These are phyloP conservation scores for Cheilosia pagana DNA, from an alignment of 2,888 invertebrate genomes.

Conservation along the genomic window DNA sequence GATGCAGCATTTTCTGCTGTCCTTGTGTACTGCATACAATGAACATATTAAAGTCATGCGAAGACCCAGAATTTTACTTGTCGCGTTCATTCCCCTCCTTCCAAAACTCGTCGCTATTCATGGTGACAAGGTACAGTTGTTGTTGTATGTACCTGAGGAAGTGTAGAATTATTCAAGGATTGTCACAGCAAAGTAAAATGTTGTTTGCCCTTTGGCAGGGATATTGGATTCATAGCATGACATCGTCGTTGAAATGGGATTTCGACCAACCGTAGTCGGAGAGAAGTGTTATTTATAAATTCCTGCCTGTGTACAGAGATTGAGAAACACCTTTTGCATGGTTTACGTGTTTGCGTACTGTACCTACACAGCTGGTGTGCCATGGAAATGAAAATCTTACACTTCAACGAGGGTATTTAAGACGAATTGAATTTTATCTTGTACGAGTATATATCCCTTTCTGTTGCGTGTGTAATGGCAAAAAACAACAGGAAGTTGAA, in stretches of 20 bases:
- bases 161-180: slow-evolving; percentile 35
- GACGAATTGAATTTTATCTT: slow-evolving; percentile 53
- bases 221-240: slow-evolving; percentile 67
- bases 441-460: slow-evolving; percentile 33
- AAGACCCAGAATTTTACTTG: slow-evolving; percentile 24
- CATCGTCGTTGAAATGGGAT: slow-evolving; percentile 61
- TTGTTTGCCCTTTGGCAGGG: slow-evolving; percentile 56
- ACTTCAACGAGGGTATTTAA: slow-evolving; percentile 55
- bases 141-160: not conserved
- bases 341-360: not conserved
- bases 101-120: not conserved
- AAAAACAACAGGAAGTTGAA: slow-evolving; percentile 62
- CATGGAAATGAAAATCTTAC: slow-evolving; percentile 57
- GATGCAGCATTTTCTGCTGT: slow-evolving; percentile 13
- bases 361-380: slow-evolving; percentile 50
- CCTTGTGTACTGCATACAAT: slow-evolving; percentile 55
- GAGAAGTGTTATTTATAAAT: slow-evolving; percentile 50
- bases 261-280: slow-evolving; percentile 16
- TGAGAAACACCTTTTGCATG: slow-evolving; percentile 16
- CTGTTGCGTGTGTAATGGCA: slow-evolving; percentile 20
- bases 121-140: not conserved
- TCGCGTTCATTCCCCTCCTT: not conserved
- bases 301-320: not conserved
- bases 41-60: slow-evolving; percentile 64
- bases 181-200: slow-evolving; percentile 49